Base-by-base conservation (phyloP, 2,113 vertebrate species). In the Cavia aperea region DNA sequence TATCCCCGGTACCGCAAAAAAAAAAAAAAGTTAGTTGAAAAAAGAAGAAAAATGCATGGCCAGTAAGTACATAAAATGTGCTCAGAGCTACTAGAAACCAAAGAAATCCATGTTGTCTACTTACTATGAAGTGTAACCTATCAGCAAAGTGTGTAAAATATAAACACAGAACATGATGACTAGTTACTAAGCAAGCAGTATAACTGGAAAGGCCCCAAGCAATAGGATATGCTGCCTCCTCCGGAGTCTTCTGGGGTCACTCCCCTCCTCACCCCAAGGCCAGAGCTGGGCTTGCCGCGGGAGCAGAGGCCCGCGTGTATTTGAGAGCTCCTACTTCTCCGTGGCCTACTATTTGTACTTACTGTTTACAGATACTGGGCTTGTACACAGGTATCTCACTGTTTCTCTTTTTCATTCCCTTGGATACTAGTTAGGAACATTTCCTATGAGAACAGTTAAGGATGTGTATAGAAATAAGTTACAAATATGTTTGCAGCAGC, bases 151-250 rank as follows among this genome's bases (percentile, higher is more conserved):
- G 0, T 81, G 60, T 63, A 84, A 75, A 78, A 82, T 88, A 75
- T 75, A 79, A 75, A 49, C 56, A 18, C 51, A 66, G 54, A 82
- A 18, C 51, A 82, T 68, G 54, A 31, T 91, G 81, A 91, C 29
- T 93, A 82, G 54, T 87, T 62, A 79, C 63, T 79, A 96, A 93
- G 68, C 73, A 90, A 86, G 60, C 43, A 73, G 33, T 81, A 33
- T 82, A 73, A 92, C 75, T 75, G 88, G 66, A 43, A 0, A 1
- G 51, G 79, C 18, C 33, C 43, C 33, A 54, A 63, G 78, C 72
- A 86, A 56, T 58, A 89, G 86, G 19, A 46, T n/a, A 21, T 46
- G 60, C 56, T 29, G 54, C 21, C 24, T 7, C 39, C 43, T 84
- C 16, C 3, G 65, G 29, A 15, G 86, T 73, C 43, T 82, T 65